Conservation (phyloP, 2,797 vertebrate species). For the Borostomias antarcticus region DNA sequence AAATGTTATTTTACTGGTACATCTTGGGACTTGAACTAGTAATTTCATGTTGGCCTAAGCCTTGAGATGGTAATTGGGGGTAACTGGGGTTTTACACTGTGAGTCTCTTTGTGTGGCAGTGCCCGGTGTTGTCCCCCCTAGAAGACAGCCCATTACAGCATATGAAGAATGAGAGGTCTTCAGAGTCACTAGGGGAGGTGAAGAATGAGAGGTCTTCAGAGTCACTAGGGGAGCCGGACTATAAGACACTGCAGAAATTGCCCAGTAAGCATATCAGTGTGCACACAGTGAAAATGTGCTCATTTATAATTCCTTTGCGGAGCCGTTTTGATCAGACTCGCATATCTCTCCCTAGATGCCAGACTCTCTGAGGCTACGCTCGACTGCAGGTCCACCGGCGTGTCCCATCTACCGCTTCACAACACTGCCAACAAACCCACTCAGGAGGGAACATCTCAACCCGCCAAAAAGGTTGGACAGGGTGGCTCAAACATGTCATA, state of each 20-base stretch:
- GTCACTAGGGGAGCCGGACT: conserved; percentile 23
- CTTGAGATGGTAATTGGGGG: neutral
- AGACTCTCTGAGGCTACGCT: conserved; percentile 42
- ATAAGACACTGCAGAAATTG: conserved; percentile 18
- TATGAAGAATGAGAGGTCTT: conserved; percentile 41
- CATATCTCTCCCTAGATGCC: conserved; percentile 46
- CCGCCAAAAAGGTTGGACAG: conserved; percentile 65
- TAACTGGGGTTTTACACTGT: neutral
- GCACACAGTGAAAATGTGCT: neutral
- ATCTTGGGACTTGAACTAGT: neutral
- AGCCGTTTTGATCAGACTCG: conserved; percentile 12
- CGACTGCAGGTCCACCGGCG: conserved; percentile 24
- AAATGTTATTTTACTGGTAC: neutral
- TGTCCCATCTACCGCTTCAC: conserved; percentile 1
- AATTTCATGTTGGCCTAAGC: neutral
- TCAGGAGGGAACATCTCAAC: conserved; percentile 54
- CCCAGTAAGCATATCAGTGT: conserved; percentile 35
- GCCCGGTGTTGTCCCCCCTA: conserved; percentile 65
- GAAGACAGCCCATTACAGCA: conserved; percentile 53
- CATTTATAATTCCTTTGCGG: conserved; percentile 5
- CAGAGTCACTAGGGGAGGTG: too few relatives aligned
- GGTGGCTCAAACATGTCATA: neutral
- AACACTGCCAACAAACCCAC: conserved; percentile 36
- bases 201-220: conserved; percentile 48
- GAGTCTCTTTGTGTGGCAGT: conserved; percentile 36